phyloP scores from a whole-genome alignment of 2,888 invertebrate genomes.

The Minunthozetes semirufus region DNA sequence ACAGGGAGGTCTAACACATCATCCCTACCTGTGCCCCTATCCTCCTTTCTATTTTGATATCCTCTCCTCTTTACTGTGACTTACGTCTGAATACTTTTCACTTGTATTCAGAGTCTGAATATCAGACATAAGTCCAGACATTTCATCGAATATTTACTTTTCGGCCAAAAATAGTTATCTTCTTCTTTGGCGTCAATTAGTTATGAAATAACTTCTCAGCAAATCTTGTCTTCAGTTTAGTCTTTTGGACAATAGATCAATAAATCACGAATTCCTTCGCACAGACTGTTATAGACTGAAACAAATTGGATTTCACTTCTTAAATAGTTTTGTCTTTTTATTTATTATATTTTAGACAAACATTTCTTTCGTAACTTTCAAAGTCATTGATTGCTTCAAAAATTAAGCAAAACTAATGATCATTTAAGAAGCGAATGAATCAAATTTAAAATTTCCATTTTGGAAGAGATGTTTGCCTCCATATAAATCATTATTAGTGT shows the following conservation, averaged over 20 bases:
- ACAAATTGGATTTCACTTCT: not conserved
- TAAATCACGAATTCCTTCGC: conserved; percentile 3
- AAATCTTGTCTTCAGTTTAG: not conserved
- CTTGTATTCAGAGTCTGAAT: too few species aligned
- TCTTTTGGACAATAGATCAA: not conserved
- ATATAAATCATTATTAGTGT: conserved; percentile 2
- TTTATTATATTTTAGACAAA: not conserved
- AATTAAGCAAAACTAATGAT: not conserved
- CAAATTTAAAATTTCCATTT: not conserved
- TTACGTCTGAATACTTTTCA: not conserved
- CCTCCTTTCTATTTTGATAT: not conserved
- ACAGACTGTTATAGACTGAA: not conserved
- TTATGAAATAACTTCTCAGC: not conserved
- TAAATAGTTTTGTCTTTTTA: not conserved
- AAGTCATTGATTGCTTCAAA: not conserved
- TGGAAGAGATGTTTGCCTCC: not conserved
- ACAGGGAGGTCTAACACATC: conserved; percentile 27
- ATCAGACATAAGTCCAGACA: not conserved
- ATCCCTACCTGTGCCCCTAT: conserved; percentile 18
- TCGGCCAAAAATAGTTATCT: not conserved
- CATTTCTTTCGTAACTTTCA: not conserved
- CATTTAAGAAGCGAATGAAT: not conserved
- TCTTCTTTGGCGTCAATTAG: conserved; percentile 10
- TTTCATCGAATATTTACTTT: not conserved
- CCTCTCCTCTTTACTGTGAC: not conserved